Evolutionary conservation across 2,113 vertebrate species (phyloP).

Genomic region (Nothobranchius furzeri): DNA sequence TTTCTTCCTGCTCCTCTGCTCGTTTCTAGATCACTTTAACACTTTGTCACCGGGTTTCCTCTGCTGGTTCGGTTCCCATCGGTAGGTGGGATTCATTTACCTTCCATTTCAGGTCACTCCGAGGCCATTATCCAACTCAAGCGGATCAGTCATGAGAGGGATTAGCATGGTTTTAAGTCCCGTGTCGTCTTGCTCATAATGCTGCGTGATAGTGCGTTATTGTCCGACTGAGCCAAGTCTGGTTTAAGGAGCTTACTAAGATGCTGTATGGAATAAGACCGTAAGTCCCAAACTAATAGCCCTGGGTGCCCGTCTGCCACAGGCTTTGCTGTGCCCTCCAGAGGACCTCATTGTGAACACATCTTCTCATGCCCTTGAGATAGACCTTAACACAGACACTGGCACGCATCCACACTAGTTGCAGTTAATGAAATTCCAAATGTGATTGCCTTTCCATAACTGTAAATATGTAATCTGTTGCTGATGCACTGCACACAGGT

Average conservation of each 20-base stretch:
- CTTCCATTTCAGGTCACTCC: conserved; percentile 45
- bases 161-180: conserved; percentile 53
- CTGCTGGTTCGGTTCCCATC: not conserved
- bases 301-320: conserved; percentile 33
- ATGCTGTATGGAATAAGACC: conserved; percentile 67
- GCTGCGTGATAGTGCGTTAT: conserved; percentile 54
- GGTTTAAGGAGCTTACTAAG: conserved; percentile 70
- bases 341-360: conserved; percentile 51
- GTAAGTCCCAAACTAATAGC: conserved; percentile 69
- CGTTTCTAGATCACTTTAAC: not conserved
- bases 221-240: conserved; percentile 67
- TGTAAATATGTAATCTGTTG: conserved; percentile 29
- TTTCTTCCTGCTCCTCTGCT: not conserved
- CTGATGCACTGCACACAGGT: conserved; percentile 8
- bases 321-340: conserved; percentile 32
- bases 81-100: conserved; percentile 39
- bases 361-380: conserved; percentile 39
- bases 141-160: conserved; percentile 48
- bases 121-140: conserved; percentile 34
- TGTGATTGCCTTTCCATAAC: conserved; percentile 37
- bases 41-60: conserved; percentile 9
- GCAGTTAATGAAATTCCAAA: conserved; percentile 35
- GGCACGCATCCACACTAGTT: not conserved
- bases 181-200: conserved; percentile 53
- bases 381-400: conserved; percentile 14